A percentile compares a stretch with the other conserved stretches of the same genome.
phyloP scores from a whole-genome alignment of 1,140 invertebrate genomes.

The Drosophila guanche region DNA sequence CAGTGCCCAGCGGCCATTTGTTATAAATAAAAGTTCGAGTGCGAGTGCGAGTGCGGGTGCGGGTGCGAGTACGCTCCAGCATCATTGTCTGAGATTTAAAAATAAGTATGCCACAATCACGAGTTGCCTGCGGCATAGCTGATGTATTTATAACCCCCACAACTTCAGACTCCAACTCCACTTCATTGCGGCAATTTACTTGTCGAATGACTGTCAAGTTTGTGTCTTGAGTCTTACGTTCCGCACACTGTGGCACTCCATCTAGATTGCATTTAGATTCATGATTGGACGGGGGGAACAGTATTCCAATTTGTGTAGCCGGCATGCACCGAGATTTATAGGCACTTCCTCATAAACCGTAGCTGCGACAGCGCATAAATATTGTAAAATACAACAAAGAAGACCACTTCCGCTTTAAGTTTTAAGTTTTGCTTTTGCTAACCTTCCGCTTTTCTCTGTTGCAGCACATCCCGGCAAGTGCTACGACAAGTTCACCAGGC shows the following conservation, averaged over 20 bases:
- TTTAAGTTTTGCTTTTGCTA: background rate
- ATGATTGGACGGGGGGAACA: too few species aligned
- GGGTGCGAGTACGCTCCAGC: conserved; percentile 24
- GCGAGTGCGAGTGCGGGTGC: background rate
- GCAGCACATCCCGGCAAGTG: conserved; percentile 79
- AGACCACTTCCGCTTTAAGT: conserved; percentile 74
- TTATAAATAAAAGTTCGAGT: conserved; percentile 40
- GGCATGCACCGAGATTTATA: conserved; percentile 53
- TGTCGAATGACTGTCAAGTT: conserved; percentile 70
- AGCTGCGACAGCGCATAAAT: conserved; percentile 56
- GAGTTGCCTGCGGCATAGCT: conserved; percentile 18
- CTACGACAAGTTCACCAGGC: conserved; percentile 79
- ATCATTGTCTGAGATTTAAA: conserved; percentile 44
- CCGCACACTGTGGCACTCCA: too few species aligned
- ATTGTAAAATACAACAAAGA: conserved; percentile 52
- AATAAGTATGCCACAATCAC: conserved; percentile 27
- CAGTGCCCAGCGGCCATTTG: conserved; percentile 15
- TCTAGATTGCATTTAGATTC: too few species aligned
- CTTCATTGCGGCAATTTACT: conserved; percentile 40
- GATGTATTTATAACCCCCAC: conserved; percentile 39
- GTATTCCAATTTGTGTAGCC: conserved; percentile 28
- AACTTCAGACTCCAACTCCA: conserved; percentile 10
- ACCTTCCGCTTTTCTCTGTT: conserved; percentile 15
- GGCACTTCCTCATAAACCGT: conserved; percentile 54
- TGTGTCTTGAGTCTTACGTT: conserved; percentile 56